phyloP scores from a whole-genome alignment of 2,888 invertebrate genomes.

The Drosophila eohydei region DNA sequence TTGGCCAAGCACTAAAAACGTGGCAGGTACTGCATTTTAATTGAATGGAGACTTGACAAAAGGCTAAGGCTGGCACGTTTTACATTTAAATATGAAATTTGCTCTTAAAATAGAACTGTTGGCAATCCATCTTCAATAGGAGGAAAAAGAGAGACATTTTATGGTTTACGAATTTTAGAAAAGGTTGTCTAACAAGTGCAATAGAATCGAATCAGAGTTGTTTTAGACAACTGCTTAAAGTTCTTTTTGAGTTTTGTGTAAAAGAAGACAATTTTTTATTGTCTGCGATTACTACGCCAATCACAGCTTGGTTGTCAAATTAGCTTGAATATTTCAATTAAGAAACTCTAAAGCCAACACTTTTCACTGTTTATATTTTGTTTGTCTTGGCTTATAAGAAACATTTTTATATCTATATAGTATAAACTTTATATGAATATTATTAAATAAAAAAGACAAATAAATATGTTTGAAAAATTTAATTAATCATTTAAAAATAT shows the following conservation, averaged over 20 bases:
- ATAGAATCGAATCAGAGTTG: not conserved
- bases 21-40: slow-evolving; percentile 41
- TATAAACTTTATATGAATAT: no score
- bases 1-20: slow-evolving; percentile 38
- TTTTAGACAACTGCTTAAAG: not conserved
- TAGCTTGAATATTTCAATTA: no score
- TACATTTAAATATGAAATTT: slow-evolving; percentile 10
- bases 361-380: no score
- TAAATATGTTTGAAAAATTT: no score
- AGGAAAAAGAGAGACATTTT: not conserved
- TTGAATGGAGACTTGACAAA: slow-evolving; percentile 40
- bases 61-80: not conserved
- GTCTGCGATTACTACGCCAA: not conserved
- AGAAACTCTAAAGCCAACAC: no score
- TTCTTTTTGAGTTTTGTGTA: not conserved
- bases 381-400: no score
- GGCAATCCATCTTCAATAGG: not conserved
- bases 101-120: not conserved
- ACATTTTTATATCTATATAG: no score
- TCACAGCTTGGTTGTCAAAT: no score
- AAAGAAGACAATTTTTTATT: not conserved
- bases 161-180: not conserved
- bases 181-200: not conserved
- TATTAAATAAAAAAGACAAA: no score
- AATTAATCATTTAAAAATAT: no score